Evolutionary conservation across 2,113 vertebrate species (phyloP).

Genomic region (Meles meles): DNA sequence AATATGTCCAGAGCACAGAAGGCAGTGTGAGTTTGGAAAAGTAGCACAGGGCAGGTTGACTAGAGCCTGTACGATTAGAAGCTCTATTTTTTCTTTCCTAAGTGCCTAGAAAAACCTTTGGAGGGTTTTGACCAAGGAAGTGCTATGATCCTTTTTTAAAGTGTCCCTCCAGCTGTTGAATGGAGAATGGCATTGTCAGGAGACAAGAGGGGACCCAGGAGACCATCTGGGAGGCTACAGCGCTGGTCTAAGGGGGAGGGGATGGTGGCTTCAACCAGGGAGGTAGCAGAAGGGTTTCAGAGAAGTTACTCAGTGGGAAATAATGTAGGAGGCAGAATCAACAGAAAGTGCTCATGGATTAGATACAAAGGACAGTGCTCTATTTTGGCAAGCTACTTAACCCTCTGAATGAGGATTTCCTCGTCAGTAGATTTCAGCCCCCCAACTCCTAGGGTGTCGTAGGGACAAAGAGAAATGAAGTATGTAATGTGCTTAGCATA

Average conservation of each 20-base stretch:
- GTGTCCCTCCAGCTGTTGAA: neutral
- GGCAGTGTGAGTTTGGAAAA: neutral
- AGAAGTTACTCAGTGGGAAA: neutral
- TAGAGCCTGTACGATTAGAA: neutral
- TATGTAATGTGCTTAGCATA: fast-evolving
- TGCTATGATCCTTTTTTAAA: neutral
- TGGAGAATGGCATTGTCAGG: neutral
- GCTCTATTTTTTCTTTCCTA: neutral
- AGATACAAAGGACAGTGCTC: neutral
- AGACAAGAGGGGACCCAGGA: neutral
- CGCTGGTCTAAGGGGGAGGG: neutral
- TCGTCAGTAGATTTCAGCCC: neutral
- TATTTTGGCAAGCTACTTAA: neutral
- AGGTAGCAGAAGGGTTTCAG: neutral
- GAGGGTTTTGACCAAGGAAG: neutral
- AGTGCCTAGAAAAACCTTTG: neutral
- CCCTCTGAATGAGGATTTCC: neutral
- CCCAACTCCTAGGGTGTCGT: neutral
- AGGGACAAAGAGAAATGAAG: neutral
- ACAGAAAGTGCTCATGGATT: neutral
- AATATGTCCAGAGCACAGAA: neutral
- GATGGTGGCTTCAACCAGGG: neutral
- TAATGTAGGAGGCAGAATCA: neutral
- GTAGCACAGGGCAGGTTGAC: neutral
- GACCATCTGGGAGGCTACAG: neutral